Percentiles rank a stretch among this genome's conserved stretches.
These are phyloP conservation scores for Apodemus agrarius DNA, from an alignment of 2,797 vertebrate species.

Conservation along the genomic window DNA sequence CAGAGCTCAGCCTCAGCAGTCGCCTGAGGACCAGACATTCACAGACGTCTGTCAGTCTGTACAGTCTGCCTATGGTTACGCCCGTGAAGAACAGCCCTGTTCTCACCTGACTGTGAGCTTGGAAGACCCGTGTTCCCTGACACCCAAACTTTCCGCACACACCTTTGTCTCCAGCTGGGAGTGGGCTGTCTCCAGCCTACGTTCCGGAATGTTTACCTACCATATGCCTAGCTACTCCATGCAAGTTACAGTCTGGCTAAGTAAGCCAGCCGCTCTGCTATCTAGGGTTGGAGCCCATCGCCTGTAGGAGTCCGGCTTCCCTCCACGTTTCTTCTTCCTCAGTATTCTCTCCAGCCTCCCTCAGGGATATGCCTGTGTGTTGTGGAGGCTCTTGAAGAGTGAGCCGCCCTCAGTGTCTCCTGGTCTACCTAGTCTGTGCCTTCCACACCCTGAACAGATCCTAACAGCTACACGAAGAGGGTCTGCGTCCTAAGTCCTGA, in stretches of 20 bases:
- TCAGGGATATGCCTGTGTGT: neutral
- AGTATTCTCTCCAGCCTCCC: neutral
- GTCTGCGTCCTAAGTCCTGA: neutral
- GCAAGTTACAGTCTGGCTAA: too few relatives aligned
- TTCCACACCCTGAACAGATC: neutral
- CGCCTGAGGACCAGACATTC: neutral
- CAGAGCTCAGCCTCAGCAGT: neutral
- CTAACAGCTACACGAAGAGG: neutral
- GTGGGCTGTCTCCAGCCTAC: too few relatives aligned
- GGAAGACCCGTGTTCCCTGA: neutral
- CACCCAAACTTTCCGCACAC: neutral
- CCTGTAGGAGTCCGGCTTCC: neutral
- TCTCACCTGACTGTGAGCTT: neutral
- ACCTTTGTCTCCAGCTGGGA: neutral
- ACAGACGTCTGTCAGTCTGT: neutral
- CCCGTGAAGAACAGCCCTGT: neutral
- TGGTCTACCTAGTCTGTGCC: too few relatives aligned
- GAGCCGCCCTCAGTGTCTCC: neutral
- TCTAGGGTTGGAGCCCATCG: neutral
- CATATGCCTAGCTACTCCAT: neutral
- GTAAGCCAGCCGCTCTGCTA: neutral
- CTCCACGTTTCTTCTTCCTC: neutral
- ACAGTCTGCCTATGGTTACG: neutral
- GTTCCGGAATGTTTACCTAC: rapidly evolving
- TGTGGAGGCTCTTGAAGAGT: neutral